A percentile compares a stretch with the other conserved stretches of the same genome.
These are phyloP conservation scores for Spongilla lacustris DNA, from an alignment of 37 sponge, comb jelly and placozoan genomes.

Conservation along the genomic window DNA sequence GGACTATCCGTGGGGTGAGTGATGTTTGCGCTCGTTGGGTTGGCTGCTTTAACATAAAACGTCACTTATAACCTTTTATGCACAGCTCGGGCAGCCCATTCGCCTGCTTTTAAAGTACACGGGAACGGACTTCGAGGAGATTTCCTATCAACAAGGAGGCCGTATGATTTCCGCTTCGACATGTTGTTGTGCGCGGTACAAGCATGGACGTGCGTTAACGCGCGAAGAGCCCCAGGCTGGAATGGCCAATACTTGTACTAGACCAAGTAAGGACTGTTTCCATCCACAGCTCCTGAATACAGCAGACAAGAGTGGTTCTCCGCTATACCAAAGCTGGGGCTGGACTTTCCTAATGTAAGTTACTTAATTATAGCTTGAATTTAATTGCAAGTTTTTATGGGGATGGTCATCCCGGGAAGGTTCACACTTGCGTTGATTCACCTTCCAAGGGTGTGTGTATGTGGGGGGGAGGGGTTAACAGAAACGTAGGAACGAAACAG, in stretches of 20 bases:
- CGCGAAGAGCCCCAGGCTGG: too few relatives aligned
- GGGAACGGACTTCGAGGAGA: conserved; percentile 82
- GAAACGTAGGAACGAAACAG: too few relatives aligned
- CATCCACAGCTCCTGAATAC: conserved; percentile 52
- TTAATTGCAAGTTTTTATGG: too few relatives aligned
- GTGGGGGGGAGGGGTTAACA: too few relatives aligned
- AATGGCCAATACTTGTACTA: not conserved
- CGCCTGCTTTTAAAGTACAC: conserved; percentile 82
- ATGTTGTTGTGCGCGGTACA: conserved; percentile 41
- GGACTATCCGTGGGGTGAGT: conserved; percentile 91
- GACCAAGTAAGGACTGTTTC: not conserved
- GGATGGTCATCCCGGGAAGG: too few relatives aligned
- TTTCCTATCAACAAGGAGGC: conserved; percentile 55
- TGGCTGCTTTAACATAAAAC: not conserved
- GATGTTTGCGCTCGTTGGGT: too few relatives aligned
- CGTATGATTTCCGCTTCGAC: not conserved
- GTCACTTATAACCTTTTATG: too few relatives aligned
- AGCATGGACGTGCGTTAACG: too few relatives aligned
- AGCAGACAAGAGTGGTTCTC: conserved; percentile 59
- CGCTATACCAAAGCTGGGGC: conserved; percentile 77
- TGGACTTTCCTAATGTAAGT: conserved; percentile 85
- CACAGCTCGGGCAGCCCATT: conserved; percentile 86
- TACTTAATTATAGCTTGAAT: too few relatives aligned
- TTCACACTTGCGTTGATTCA: too few relatives aligned
- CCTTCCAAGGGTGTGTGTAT: too few relatives aligned